phyloP scores from a whole-genome alignment of 2,797 vertebrate genomes.

The Ficedula albicollis region DNA sequence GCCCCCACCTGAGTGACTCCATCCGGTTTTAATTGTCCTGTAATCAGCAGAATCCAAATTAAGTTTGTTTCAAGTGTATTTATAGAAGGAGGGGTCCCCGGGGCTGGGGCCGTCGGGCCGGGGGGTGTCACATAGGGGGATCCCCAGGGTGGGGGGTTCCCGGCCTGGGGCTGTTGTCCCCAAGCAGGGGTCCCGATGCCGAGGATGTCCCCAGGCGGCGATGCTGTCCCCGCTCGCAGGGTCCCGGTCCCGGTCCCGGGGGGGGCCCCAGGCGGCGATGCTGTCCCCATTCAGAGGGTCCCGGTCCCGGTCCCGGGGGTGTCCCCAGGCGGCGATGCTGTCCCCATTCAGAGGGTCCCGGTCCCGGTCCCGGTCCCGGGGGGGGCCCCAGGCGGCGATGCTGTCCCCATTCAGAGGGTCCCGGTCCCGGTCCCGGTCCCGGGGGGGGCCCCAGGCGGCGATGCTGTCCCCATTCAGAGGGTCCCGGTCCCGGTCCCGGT shows the following conservation, averaged over 20 bases:
- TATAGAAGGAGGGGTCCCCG: neutral
- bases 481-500: neutral
- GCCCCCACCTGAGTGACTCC: too few relatives aligned
- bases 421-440: neutral
- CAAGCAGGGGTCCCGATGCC: neutral
- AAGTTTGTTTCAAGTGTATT: neutral
- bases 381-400: too few relatives aligned
- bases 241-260: too few relatives aligned
- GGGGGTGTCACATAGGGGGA: neutral
- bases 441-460: neutral
- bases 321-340: too few relatives aligned
- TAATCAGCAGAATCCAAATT: neutral
- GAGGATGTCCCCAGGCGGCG: too few relatives aligned
- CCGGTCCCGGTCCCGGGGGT: too few relatives aligned
- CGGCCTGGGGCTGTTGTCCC: neutral
- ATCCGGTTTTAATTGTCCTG: neutral
- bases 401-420: neutral
- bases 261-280: too few relatives aligned
- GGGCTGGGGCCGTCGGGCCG: too few relatives aligned
- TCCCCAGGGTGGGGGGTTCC: too few relatives aligned
- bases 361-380: too few relatives aligned
- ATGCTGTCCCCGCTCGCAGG: too few relatives aligned
- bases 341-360: too few relatives aligned
- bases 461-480: neutral
- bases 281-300: neutral